Evolutionary conservation across 2,888 invertebrate species (phyloP).

Genomic region (Sussaba pulchella): DNA sequence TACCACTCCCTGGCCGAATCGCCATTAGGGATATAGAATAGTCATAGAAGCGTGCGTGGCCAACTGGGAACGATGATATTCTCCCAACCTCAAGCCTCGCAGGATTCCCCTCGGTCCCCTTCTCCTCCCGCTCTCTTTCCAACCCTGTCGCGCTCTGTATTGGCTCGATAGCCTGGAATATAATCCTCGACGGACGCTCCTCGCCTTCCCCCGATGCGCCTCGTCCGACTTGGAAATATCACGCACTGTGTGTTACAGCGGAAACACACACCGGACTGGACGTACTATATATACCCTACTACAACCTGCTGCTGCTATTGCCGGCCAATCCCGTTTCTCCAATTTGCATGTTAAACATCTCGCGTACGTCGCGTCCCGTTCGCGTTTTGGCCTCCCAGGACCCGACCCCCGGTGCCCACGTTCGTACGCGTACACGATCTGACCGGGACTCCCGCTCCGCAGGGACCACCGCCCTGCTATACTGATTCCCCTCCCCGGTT

Average conservation of each 20-base stretch:
- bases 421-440: slow-evolving; percentile 51
- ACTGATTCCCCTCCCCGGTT: slow-evolving; percentile 2
- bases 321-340: slow-evolving; percentile 80
- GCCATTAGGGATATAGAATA: slow-evolving; percentile 48
- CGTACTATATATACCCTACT: slow-evolving; percentile 57
- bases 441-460: slow-evolving; percentile 17
- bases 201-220: slow-evolving; percentile 35
- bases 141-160: neutral
- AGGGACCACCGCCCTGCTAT: slow-evolving; percentile 2
- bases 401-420: slow-evolving; percentile 46
- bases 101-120: slow-evolving; percentile 37
- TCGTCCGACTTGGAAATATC: slow-evolving; percentile 77
- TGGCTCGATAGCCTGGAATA: slow-evolving; percentile 66
- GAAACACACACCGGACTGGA: slow-evolving; percentile 45
- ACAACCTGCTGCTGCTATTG: slow-evolving; percentile 66
- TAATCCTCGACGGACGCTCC: slow-evolving; percentile 72
- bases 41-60: slow-evolving; percentile 32
- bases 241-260: slow-evolving; percentile 71
- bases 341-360: slow-evolving; percentile 82
- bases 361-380: slow-evolving; percentile 60
- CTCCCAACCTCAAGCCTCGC: slow-evolving; percentile 51
- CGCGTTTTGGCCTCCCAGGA: slow-evolving; percentile 66
- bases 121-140: slow-evolving; percentile 20
- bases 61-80: slow-evolving; percentile 54
- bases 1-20: too few relatives aligned